Percentiles rank a stretch among this genome's conserved stretches.
Conservation (phyloP, 2,797 vertebrate species). For the Novumbra hubbsi region DNA sequence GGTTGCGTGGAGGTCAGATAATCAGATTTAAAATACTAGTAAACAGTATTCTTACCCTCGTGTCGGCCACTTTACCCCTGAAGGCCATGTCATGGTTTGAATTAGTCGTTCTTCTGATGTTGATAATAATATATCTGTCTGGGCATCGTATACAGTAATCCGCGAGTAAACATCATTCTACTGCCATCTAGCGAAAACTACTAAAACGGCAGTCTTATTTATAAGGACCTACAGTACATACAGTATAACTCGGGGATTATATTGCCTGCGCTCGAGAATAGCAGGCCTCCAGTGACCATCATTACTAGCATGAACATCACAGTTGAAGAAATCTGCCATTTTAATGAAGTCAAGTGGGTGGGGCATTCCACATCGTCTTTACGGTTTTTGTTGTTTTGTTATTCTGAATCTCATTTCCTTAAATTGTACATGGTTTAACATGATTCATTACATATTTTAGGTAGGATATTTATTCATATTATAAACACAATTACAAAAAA, state of each 20-base stretch:
- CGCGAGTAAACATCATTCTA: constrained; percentile 25
- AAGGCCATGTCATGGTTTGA: constrained; percentile 73
- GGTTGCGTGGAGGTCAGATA: too few relatives aligned
- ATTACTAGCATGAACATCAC: too few relatives aligned
- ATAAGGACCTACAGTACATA: neutral
- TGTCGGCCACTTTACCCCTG: constrained; percentile 68
- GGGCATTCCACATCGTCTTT: too few relatives aligned
- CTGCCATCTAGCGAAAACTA: constrained; percentile 61
- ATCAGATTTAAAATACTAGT: constrained; percentile 1
- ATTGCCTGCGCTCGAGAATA: too few relatives aligned
- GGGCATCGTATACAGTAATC: constrained; percentile 41
- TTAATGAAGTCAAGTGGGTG: too few relatives aligned
- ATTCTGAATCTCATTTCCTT: neutral
- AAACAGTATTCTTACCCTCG: constrained; percentile 63
- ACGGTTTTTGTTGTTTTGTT: too few relatives aligned
- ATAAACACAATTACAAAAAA: too few relatives aligned
- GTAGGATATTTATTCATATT: too few relatives aligned
- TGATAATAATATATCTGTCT: constrained; percentile 34
- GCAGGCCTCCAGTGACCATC: too few relatives aligned
- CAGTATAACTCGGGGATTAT: neutral
- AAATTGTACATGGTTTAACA: too few relatives aligned
- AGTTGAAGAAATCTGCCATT: neutral
- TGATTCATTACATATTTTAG: too few relatives aligned
- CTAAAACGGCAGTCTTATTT: constrained; percentile 1
- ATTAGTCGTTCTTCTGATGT: constrained; percentile 38